A percentile compares a stretch with the other conserved stretches of the same genome.
Conservation (phyloP, 2,113 vertebrate genomes). For the Eonycteris spelaea region DNA sequence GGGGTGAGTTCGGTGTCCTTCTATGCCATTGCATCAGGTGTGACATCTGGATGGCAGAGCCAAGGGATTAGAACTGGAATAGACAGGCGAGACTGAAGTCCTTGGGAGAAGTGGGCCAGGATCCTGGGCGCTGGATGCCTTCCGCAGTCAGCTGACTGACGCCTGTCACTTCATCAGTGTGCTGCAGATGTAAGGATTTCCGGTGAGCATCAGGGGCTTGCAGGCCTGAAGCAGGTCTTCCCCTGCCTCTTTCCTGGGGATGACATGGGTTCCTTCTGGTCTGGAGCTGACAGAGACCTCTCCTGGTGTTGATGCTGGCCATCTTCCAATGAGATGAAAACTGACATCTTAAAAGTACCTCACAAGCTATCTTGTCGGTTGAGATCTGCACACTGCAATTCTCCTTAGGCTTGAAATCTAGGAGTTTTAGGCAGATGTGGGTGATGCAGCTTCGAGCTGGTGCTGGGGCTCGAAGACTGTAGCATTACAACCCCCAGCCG, state of each 20-base stretch:
- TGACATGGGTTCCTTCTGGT: neutral
- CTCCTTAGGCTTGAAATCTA: neutral
- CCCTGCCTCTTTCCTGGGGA: neutral
- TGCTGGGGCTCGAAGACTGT: constrained; percentile 8
- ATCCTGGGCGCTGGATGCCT: neutral
- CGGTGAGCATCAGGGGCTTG: neutral
- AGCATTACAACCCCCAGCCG: neutral
- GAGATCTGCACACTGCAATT: neutral
- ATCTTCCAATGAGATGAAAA: neutral
- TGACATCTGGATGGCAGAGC: neutral
- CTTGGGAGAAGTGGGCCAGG: neutral
- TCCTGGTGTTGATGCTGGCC: neutral
- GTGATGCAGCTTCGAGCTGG: neutral
- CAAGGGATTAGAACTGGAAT: neutral
- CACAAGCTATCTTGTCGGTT: neutral
- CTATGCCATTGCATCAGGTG: neutral
- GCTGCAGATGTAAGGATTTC: neutral
- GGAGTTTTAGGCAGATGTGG: neutral
- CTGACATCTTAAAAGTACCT: neutral
- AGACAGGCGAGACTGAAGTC: neutral
- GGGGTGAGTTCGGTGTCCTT: neutral
- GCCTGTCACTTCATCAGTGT: neutral
- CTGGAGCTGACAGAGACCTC: neutral
- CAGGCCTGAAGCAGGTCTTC: neutral
- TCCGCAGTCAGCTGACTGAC: neutral